Base-by-base conservation (phyloP, 2,113 vertebrate genomes). In the Polyodon spathula region DNA sequence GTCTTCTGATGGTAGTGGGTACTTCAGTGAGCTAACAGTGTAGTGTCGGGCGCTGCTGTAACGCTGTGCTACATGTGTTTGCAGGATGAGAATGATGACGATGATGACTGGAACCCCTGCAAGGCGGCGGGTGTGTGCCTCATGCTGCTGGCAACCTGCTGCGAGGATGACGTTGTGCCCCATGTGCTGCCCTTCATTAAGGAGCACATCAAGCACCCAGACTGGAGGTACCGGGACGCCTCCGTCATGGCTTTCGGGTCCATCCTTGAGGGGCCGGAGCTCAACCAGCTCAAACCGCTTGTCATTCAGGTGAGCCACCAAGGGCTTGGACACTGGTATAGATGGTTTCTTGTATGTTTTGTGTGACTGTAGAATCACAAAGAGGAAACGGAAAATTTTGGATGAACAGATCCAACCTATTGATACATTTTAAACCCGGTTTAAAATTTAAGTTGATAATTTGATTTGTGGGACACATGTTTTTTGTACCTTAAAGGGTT, bases 121-220 rank as follows among this genome's bases (percentile, higher is more conserved):
- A 98, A 99, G 73, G 95, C 94, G 0, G 96, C 96, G 0, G 94
- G 96, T 0, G 96, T 98, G 64, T 99, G 96, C 73, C 90, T 99
- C 73, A 98, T 99, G 94, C 89, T 99, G 39, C 79, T 99, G 67
- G 90, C 96, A 1, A 99, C 94, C 39, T 98, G 96, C 82, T 99
- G 96, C 5, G 96, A 99, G 81, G 96, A 97, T 14, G 96, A 97
- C 64, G 94, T 98, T 8, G 93, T 99, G 12, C 95, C 95, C 0
- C 94, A 99, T 1, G 94, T 99, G 3, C 88, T 99, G 63, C 94
- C 96, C 66, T 99, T 99, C 77, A 98, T 99, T 73, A 97, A 97
- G 67, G 94, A 97, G 62, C 85, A 99, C 86, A 98, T 99, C 73
- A 95, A 97, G 44, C 84, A 96, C 12, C 90, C 80, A 0, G 95